Evolutionary conservation across 2,888 invertebrate species (phyloP), one percentile per base, ranked within the genome.

Genomic region (Koerneria pararmatus): DNA sequence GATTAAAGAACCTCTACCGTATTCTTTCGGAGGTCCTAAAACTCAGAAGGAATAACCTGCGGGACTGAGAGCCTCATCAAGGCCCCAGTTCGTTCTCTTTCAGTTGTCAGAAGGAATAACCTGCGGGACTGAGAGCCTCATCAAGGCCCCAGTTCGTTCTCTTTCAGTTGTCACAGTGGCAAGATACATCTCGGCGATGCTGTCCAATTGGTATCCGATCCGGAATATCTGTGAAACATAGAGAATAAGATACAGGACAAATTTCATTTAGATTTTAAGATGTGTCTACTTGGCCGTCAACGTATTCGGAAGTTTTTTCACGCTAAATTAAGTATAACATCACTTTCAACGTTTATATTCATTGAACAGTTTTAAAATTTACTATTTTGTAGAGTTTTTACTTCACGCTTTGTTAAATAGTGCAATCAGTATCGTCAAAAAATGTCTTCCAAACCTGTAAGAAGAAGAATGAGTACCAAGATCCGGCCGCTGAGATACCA

Each of bases 121-220:
- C 71, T 79, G 81, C 24, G 82, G 82, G 49, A 82, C 70, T 51
- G 78, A 76, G 27, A 82, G 74, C 64, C 74, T 71, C 79, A 82
- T 76, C 48, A 82, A 70, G 27, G 82, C 79, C 11, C 72, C 70
- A 24, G 82, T 81, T 62, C 82, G 69, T 57, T 83, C 81, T 27
- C 79, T 69, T 66, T 83, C 83, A 2, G 79, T 79, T 29, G 83
- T 80, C 3, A 78, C 77, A 1, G 83, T 83, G 8, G 83, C 83
- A 66, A 83, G 65, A 66, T 82, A 83, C 82, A 83, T 82, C 66
- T 82, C 82, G 24, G 82, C 81, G 22, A 79, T 81, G 67, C 74
- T 73, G 67, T 82, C 82, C 31, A 82, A 71, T 63, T 82, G 82
- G 69, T 80, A 83, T 24, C 80, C 83, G 62, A 82, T 66, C 31